Evolutionary conservation across 2,113 vertebrate species (phyloP), one percentile per base, ranked within the genome.

Genomic region (Cochlearius cochlearius): DNA sequence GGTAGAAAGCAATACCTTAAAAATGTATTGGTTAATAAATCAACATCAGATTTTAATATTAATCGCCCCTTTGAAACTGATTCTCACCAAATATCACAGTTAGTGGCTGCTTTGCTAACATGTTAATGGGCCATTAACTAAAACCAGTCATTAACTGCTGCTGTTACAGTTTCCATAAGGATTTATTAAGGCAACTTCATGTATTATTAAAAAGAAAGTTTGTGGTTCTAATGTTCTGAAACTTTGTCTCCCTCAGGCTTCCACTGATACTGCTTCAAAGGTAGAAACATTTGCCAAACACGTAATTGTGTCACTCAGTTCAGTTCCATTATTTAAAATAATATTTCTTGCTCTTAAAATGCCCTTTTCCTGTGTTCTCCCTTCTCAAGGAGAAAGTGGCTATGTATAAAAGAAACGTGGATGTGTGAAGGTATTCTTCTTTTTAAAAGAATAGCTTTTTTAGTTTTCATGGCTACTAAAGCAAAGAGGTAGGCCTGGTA

Each of bases 111-210:
- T 95, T 94, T 96, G 73, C 75, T 93, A 94, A 75, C 71, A 60
- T 69, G 78, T 91, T 96, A 98, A 97, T 94, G 86, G 79, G 76
- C 90, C 95, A 91, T 97, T 96, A 97, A 89, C 72, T 95, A 96
- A 96, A 97, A 92, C 66, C 79, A 96, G 88, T 78, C 90, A 95
- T 97, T 95, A 95, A 78, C 72, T 94, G 81, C 64, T 91, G 88
- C 67, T 88, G 50, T 86, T 94, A 88, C 38, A 92, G 76, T 88
- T 92, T 96, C 69, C 87, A 85, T 85, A 74, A 86, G 92, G 93
- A 94, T 94, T 96, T 93, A 96, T 91, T 92, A 94, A 95, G 58
- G 59, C 73, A 95, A 85, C 83, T 91, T 94, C 82, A 92, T 92
- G 38, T 94, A 96, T 93, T 95, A 96, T 97, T 97, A 91, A 96